phyloP scores from a whole-genome alignment of 2,797 vertebrate genomes.

The Myotis myotis region DNA sequence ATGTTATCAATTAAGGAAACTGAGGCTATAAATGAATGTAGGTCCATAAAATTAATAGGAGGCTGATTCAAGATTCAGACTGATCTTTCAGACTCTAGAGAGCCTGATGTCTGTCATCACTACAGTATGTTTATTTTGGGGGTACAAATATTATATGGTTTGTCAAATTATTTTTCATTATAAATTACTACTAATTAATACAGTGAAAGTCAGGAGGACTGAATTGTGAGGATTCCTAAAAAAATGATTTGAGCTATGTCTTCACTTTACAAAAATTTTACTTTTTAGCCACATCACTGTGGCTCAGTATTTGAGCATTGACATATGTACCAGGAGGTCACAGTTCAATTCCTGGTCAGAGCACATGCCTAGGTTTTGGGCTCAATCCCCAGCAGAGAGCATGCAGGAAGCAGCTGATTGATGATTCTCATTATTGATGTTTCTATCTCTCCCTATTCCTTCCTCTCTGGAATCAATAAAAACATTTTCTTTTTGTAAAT shows the following conservation, averaged over 20 bases:
- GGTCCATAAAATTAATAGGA: neutral
- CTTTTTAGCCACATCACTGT: neutral
- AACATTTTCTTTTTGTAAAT: too few species aligned
- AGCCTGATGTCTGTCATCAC: neutral
- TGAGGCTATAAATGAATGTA: neutral
- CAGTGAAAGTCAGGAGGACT: neutral
- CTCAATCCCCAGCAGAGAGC: too few species aligned
- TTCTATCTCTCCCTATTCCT: too few species aligned
- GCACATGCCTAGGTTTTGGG: too few species aligned
- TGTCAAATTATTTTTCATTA: neutral
- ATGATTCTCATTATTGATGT: too few species aligned
- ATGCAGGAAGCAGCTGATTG: too few species aligned
- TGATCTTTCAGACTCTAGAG: neutral
- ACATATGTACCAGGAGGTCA: too few species aligned
- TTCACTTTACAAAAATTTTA: neutral
- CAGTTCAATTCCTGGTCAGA: too few species aligned
- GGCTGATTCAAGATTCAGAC: neutral
- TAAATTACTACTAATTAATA: conserved; percentile 2
- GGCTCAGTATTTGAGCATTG: too few species aligned
- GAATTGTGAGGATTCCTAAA: neutral
- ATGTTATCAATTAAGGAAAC: neutral
- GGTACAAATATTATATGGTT: neutral
- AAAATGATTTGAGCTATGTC: neutral
- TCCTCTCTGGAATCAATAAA: too few species aligned
- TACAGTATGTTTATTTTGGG: neutral